These are phyloP conservation scores for Ernsta delagoae DNA, from an alignment of 2,888 invertebrate species.

Conservation along the genomic window DNA sequence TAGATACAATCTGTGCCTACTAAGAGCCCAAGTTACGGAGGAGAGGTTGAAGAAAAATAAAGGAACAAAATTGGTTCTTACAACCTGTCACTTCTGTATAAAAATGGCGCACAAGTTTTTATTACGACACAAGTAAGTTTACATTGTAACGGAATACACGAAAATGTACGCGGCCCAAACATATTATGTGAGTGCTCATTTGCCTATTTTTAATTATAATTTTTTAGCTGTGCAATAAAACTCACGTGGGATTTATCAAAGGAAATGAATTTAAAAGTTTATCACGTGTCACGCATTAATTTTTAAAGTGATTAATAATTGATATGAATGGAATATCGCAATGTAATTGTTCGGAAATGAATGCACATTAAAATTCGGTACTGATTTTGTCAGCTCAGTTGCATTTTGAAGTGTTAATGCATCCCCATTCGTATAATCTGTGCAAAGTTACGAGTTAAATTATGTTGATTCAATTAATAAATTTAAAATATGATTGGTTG, in stretches of 20 bases:
- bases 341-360: no score
- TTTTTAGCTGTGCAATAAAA: constrained; percentile 17
- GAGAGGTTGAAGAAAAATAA: constrained; percentile 40
- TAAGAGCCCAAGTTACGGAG: constrained; percentile 40
- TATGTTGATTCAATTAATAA: no score
- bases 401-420: no score
- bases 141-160: constrained; percentile 54
- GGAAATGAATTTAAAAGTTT: background rate
- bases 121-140: constrained; percentile 68
- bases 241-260: background rate
- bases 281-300: constrained; percentile 1
- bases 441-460: no score
- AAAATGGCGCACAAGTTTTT: constrained; percentile 56
- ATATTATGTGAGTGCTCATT: constrained; percentile 72
- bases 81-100: constrained; percentile 69
- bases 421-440: no score
- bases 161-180: constrained; percentile 66
- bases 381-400: no score
- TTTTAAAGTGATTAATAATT: background rate
- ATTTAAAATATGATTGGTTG: no score
- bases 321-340: no score
- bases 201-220: constrained; percentile 19
- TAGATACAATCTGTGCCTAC: background rate
- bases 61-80: constrained; percentile 48
- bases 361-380: no score